Percentiles rank a stretch among this genome's conserved stretches.
Evolutionary conservation across 2,888 invertebrate genomes (phyloP).

Genomic region (Netelia inedita): DNA sequence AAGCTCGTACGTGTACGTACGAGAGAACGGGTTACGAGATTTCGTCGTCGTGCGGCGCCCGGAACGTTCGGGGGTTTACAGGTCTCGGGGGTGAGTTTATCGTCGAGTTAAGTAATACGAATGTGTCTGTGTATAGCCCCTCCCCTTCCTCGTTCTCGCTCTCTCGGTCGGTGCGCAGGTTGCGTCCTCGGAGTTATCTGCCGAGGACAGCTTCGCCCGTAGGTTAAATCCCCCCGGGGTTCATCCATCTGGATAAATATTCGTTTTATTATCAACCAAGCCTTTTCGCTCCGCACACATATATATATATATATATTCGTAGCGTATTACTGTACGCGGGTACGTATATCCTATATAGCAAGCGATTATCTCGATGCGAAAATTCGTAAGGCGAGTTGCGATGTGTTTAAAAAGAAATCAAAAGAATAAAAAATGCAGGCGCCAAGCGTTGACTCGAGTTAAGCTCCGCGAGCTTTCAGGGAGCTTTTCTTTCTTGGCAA

Average conservation of each 20-base stretch:
- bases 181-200: slow-evolving; percentile 80
- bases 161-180: slow-evolving; percentile 69
- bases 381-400: background rate
- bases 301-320: background rate
- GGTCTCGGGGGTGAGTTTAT: slow-evolving; percentile 85
- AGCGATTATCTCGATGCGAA: slow-evolving; percentile 31
- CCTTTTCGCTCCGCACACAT: slow-evolving; percentile 37
- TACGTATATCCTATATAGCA: slow-evolving; percentile 2
- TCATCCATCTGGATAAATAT: slow-evolving; percentile 81
- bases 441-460: slow-evolving; percentile 53
- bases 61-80: slow-evolving; percentile 79
- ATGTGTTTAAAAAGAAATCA: slow-evolving; percentile 23
- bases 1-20: slow-evolving; percentile 12
- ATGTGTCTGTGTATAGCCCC: slow-evolving; percentile 82
- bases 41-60: slow-evolving; percentile 54
- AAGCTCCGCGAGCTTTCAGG: slow-evolving; percentile 43
- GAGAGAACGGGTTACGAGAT: slow-evolving; percentile 41
- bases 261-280: slow-evolving; percentile 72
- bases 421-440: slow-evolving; percentile 1
- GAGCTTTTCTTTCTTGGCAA: slow-evolving; percentile 64
- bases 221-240: slow-evolving; percentile 74
- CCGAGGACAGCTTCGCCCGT: slow-evolving; percentile 79
- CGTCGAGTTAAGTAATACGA: slow-evolving; percentile 87
- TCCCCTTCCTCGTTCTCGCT: slow-evolving; percentile 28
- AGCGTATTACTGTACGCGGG: background rate